Percentiles rank a stretch among this genome's conserved stretches.
These are phyloP conservation scores for Campoplex nolae DNA, from an alignment of 2,888 invertebrate genomes.

Conservation along the genomic window DNA sequence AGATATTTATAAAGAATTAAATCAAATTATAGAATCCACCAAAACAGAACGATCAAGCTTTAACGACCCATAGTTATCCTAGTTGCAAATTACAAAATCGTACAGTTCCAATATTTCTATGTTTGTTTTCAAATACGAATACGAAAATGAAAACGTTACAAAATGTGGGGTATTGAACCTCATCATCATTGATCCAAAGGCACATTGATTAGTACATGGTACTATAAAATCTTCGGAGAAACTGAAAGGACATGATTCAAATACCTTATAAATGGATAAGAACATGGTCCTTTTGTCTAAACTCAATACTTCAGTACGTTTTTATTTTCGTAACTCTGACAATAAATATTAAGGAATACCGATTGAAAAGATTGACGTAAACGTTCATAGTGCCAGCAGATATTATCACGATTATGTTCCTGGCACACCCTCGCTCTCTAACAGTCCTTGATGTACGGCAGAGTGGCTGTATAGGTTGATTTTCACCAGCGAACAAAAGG, in stretches of 20 bases:
- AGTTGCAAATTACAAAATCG: background rate
- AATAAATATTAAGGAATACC: conserved; percentile 8
- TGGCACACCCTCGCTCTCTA: conserved; percentile 40
- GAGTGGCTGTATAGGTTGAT: background rate
- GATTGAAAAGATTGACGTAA: background rate
- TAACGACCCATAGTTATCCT: background rate
- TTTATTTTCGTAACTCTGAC: conserved; percentile 17
- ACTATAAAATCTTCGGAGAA: background rate
- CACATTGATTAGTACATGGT: background rate
- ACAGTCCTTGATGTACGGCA: conserved; percentile 4
- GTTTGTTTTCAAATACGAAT: background rate
- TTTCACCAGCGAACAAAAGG: background rate
- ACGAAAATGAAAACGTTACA: too few relatives aligned
- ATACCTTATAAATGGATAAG: background rate
- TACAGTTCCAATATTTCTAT: background rate
- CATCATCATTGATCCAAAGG: conserved; percentile 23
- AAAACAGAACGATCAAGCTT: background rate
- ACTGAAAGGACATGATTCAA: too few relatives aligned
- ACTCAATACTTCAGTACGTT: background rate
- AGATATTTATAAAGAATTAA: background rate
- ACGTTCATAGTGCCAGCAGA: background rate
- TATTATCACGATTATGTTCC: conserved; percentile 38
- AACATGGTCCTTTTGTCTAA: background rate
- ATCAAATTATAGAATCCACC: background rate
- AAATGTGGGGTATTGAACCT: conserved; percentile 22